Percentiles rank a stretch among this genome's conserved stretches.
Conservation (phyloP, 2,888 invertebrate species). For the Tridacna gigas region DNA sequence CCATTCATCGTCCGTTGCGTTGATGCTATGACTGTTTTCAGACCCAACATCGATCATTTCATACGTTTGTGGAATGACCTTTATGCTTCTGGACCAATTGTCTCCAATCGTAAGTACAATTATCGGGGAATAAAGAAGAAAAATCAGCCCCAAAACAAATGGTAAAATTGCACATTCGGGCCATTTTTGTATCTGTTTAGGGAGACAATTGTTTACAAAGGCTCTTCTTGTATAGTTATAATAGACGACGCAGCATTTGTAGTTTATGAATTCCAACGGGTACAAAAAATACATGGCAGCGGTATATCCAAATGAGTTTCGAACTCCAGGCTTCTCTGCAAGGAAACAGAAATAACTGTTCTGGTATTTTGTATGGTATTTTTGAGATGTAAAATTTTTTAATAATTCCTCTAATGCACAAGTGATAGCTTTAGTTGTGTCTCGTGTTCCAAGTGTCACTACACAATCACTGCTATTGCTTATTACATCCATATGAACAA, state of each 20-base stretch:
- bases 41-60: neutral
- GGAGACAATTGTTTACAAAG: neutral
- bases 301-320: slow-evolving; percentile 26
- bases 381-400: neutral
- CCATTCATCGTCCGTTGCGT: slow-evolving; percentile 21
- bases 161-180: slow-evolving; percentile 28
- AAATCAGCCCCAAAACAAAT: slow-evolving; percentile 33
- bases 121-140: slow-evolving; percentile 46
- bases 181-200: slow-evolving; percentile 37
- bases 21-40: neutral
- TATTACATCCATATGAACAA: neutral
- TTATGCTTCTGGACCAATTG: slow-evolving; percentile 27
- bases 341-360: slow-evolving; percentile 46
- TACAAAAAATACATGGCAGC: slow-evolving; percentile 37
- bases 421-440: slow-evolving; percentile 35
- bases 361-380: slow-evolving; percentile 21
- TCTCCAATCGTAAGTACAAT: slow-evolving; percentile 19
- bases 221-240: slow-evolving; percentile 17
- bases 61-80: neutral
- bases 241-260: slow-evolving; percentile 35
- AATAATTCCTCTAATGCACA: neutral
- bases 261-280: slow-evolving; percentile 34
- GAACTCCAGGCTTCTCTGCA: slow-evolving; percentile 27
- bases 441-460: slow-evolving; percentile 31
- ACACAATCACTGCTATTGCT: slow-evolving; percentile 1